A percentile compares a stretch with the other conserved stretches of the same genome.
phyloP scores from a whole-genome alignment of 2,888 invertebrate genomes.

The Lasius fuliginosus region DNA sequence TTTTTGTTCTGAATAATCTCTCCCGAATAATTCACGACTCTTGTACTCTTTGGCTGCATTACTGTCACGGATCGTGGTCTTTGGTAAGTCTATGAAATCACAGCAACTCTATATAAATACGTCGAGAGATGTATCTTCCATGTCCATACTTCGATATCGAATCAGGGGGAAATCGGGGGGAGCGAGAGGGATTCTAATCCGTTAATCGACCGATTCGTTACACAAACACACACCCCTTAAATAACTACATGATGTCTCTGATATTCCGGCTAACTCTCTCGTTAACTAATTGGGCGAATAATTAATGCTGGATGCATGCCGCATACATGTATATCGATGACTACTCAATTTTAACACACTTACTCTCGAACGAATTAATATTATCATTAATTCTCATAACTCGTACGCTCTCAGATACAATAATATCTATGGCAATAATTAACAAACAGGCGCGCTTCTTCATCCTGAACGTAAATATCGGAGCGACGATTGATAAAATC shows the following conservation, averaged over 20 bases:
- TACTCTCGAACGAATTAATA: conserved; percentile 74
- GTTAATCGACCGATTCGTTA: conserved; percentile 21
- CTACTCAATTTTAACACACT: conserved; percentile 73
- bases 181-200: conserved; percentile 4
- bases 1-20: conserved; percentile 65
- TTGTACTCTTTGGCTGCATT: conserved; percentile 80
- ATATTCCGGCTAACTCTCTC: conserved; percentile 46
- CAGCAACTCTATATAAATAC: conserved; percentile 18
- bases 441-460: conserved; percentile 45
- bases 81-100: conserved; percentile 81
- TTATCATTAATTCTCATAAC: conserved; percentile 60
- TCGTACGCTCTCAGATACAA: neutral
- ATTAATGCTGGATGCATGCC: conserved; percentile 83
- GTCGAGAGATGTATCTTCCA: conserved; percentile 4
- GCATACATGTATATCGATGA: conserved; percentile 75
- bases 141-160: conserved; percentile 5
- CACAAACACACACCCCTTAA: conserved; percentile 5
- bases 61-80: conserved; percentile 78
- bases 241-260: conserved; percentile 32
- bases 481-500: neutral
- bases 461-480: conserved; percentile 33
- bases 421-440: conserved; percentile 35
- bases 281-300: conserved; percentile 67
- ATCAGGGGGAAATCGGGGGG: neutral
- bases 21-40: conserved; percentile 68